Percentiles rank a stretch among this genome's conserved stretches.
phyloP scores from a whole-genome alignment of 1,140 invertebrate genomes.

The Littorina saxatilis region DNA sequence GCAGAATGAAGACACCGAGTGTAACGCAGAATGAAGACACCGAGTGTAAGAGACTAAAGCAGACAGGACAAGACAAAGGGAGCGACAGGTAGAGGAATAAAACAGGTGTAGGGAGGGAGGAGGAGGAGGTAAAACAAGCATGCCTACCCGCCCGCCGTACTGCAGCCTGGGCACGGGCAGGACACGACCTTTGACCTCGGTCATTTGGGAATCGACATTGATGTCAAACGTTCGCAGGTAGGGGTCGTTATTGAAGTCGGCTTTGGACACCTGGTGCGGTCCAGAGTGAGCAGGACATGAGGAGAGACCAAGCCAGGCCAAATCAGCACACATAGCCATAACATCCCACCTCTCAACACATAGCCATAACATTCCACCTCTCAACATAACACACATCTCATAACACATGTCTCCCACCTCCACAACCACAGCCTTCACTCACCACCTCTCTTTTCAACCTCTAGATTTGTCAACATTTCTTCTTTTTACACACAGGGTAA shows the following conservation, averaged over 20 bases:
- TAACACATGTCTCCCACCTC: no score
- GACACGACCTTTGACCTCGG: slow-evolving; percentile 98
- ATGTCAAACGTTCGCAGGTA: slow-evolving; percentile 99
- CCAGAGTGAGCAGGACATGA: slow-evolving; percentile 14
- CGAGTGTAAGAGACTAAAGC: neutral
- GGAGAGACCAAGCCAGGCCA: slow-evolving; percentile 40
- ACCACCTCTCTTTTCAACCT: no score
- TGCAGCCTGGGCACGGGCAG: slow-evolving; percentile 97
- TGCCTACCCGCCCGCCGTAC: slow-evolving; percentile 95
- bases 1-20: neutral
- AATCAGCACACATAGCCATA: neutral
- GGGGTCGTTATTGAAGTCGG: slow-evolving; percentile 99
- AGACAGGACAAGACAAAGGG: slow-evolving; percentile 7
- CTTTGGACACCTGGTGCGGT: slow-evolving; percentile 83
- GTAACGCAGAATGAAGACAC: neutral
- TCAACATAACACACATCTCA: no score
- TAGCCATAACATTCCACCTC: no score
- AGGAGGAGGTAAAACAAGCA: slow-evolving; percentile 30
- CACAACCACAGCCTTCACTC: no score
- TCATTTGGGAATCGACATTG: slow-evolving; percentile 98
- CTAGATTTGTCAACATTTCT: no score
- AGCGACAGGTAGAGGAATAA: neutral
- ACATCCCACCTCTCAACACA: no score
- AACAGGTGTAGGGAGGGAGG: neutral
- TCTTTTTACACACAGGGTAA: no score